Percentiles rank a stretch among this genome's conserved stretches.
These are phyloP conservation scores for Eucidaris tribuloides DNA, from an alignment of 35 echinoderm and acorn worm species.

Conservation along the genomic window DNA sequence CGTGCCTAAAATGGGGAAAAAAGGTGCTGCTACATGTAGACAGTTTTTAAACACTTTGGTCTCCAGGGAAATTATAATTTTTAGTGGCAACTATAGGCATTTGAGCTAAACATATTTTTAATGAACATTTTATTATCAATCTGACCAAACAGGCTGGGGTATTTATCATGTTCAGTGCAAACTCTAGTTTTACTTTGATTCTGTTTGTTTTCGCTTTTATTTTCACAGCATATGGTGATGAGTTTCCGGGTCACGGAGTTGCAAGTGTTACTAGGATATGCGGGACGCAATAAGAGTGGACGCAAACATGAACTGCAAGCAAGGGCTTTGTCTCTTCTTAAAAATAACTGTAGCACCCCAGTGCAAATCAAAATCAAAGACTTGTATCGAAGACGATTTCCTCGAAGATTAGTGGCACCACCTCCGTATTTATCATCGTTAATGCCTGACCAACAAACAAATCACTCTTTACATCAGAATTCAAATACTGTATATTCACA, in stretches of 20 bases:
- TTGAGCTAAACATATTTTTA: no score
- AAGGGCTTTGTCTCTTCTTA: slow-evolving; percentile 72
- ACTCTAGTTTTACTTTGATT: no score
- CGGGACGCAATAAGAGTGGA: slow-evolving; percentile 95
- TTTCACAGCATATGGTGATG: slow-evolving; percentile 93
- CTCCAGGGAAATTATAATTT: no score
- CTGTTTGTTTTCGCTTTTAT: background rate
- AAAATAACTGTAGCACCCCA: slow-evolving; percentile 89
- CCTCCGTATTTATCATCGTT: slow-evolving; percentile 30
- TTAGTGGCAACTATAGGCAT: no score
- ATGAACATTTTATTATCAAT: no score
- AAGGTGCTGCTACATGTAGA: no score
- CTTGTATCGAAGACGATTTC: slow-evolving; percentile 84
- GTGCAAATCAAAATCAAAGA: slow-evolving; percentile 99
- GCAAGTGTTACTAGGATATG: slow-evolving; percentile 97
- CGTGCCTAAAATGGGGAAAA: no score
- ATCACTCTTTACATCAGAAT: slow-evolving; percentile 2
- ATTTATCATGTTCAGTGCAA: no score
- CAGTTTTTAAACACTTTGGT: no score
- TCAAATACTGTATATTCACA: slow-evolving; percentile 9
- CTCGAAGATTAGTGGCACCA: slow-evolving; percentile 71
- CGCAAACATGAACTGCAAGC: slow-evolving; percentile 99
- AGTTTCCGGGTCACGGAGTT: slow-evolving; percentile 97
- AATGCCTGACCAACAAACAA: background rate
- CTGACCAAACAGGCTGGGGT: no score